These are phyloP conservation scores for Pterostichus niger DNA, from an alignment of 2,888 invertebrate species.

Conservation along the genomic window DNA sequence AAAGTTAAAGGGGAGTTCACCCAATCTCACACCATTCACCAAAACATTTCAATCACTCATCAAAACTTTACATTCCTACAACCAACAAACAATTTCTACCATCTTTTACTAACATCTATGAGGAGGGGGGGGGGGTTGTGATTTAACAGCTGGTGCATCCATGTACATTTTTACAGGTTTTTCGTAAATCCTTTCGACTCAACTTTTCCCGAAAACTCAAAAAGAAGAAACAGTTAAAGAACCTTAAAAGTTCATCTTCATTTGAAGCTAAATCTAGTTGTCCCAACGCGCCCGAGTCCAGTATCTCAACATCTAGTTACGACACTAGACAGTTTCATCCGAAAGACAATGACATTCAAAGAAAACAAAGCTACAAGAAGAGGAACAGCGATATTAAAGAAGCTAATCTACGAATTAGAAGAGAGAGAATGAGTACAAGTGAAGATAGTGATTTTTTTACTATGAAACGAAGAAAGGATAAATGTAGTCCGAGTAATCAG, in stretches of 20 bases:
- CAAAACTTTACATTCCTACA: too few relatives aligned
- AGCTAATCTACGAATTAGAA: slow-evolving; percentile 60
- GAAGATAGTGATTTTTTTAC: slow-evolving; percentile 78
- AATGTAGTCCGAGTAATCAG: slow-evolving; percentile 71
- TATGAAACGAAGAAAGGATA: slow-evolving; percentile 72
- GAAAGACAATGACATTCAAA: slow-evolving; percentile 72
- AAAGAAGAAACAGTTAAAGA: slow-evolving; percentile 68
- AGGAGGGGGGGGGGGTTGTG: too few relatives aligned
- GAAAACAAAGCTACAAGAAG: slow-evolving; percentile 71
- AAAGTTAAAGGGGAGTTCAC: too few relatives aligned
- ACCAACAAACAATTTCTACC: too few relatives aligned
- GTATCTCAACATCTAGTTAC: slow-evolving; percentile 82
- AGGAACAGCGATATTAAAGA: not conserved
- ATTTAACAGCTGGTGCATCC: too few relatives aligned
- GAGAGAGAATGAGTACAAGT: slow-evolving; percentile 74
- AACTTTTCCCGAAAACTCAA: slow-evolving; percentile 69
- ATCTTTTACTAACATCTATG: too few relatives aligned
- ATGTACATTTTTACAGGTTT: slow-evolving; percentile 76
- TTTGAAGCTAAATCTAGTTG: not conserved
- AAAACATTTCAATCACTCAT: too few relatives aligned
- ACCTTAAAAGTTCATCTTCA: slow-evolving; percentile 21
- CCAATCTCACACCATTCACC: too few relatives aligned
- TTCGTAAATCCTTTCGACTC: slow-evolving; percentile 80
- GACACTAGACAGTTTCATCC: slow-evolving; percentile 82
- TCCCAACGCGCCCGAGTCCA: slow-evolving; percentile 76